phyloP scores from a whole-genome alignment of 2,797 vertebrate genomes.

The Pelodytes ibericus region DNA sequence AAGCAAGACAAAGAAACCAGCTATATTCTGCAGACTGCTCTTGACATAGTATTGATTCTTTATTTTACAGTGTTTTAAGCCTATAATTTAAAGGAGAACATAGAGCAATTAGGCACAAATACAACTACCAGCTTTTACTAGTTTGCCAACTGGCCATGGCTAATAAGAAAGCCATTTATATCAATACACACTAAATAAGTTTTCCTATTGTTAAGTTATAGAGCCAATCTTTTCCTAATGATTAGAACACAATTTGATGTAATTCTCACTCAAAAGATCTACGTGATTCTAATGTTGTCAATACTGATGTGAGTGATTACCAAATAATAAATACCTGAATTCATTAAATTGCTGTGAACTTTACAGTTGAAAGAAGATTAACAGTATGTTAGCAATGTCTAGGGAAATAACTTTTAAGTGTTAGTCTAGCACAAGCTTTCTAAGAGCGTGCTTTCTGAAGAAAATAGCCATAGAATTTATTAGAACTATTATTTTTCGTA shows the following conservation, averaged over 20 bases:
- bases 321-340: no score
- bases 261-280: not conserved
- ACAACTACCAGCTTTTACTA: constrained; percentile 19
- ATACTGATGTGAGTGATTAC: not conserved
- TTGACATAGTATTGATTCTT: constrained; percentile 43
- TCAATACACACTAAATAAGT: constrained; percentile 18
- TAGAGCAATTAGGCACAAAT: constrained; percentile 36
- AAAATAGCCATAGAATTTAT: no score
- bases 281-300: not conserved
- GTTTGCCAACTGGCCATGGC: constrained; percentile 16
- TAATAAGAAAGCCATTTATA: constrained; percentile 6
- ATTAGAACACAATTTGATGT: not conserved
- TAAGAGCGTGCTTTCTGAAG: no score
- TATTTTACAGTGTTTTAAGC: constrained; percentile 32
- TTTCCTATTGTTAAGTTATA: constrained; percentile 21
- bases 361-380: no score
- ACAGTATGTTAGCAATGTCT: no score
- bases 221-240: not conserved
- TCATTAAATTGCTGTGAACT: no score
- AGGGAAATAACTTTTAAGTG: no score
- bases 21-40: constrained; percentile 15
- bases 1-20: constrained; percentile 37
- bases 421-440: no score
- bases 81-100: constrained; percentile 29
- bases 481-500: no score